These are phyloP conservation scores for Agrochola circellaris DNA, from an alignment of 2,888 invertebrate genomes.

Conservation along the genomic window DNA sequence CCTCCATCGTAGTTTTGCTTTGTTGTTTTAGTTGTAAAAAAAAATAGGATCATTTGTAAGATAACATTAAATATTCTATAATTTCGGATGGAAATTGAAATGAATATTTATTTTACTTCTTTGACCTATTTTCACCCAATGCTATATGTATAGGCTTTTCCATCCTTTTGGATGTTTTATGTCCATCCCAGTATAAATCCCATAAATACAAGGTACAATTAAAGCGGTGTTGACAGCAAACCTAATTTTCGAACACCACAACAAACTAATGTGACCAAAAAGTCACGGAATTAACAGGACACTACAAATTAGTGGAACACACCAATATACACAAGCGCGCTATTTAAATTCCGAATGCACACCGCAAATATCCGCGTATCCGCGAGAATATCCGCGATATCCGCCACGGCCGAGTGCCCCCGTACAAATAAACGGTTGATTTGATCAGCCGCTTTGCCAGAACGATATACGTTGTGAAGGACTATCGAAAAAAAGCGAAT, in stretches of 20 bases:
- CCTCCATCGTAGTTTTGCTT: background rate
- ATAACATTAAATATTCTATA: too few relatives aligned
- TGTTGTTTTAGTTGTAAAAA: background rate
- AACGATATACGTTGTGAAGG: constrained; percentile 68
- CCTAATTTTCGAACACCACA: constrained; percentile 39
- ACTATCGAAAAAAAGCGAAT: constrained; percentile 73
- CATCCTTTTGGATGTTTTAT: background rate
- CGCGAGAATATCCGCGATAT: constrained; percentile 70
- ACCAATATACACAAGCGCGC: constrained; percentile 61
- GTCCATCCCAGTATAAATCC: background rate
- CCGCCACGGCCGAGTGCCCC: constrained; percentile 74
- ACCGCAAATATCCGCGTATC: constrained; percentile 70
- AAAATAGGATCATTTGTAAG: too few relatives aligned
- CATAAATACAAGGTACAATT: constrained; percentile 1
- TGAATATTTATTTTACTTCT: background rate
- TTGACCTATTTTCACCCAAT: too few relatives aligned
- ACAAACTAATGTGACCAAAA: constrained; percentile 52
- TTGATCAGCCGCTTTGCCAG: constrained; percentile 78
- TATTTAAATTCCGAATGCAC: constrained; percentile 69
- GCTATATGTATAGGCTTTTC: background rate
- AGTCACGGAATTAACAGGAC: constrained; percentile 56
- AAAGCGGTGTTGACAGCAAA: constrained; percentile 37
- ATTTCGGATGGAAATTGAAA: background rate
- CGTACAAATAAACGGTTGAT: constrained; percentile 85
- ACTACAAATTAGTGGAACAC: constrained; percentile 64